These are phyloP conservation scores for Sebastes diploproa DNA, from an alignment of 2,797 vertebrate species.

Conservation along the genomic window DNA sequence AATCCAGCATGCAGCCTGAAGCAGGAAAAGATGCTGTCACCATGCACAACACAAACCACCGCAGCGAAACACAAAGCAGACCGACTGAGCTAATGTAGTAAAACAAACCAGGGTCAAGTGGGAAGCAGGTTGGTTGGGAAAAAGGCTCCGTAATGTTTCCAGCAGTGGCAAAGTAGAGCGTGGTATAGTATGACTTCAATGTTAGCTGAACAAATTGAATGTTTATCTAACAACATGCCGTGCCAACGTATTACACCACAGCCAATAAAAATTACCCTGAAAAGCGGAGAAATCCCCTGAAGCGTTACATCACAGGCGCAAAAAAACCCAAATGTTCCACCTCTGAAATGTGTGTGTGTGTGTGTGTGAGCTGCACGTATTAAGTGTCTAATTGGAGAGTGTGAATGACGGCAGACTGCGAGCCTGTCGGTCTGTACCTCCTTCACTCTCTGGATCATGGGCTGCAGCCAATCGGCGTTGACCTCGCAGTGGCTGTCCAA, in stretches of 20 bases:
- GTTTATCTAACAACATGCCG: conserved; percentile 27
- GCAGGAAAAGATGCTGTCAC: background rate
- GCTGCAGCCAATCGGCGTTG: conserved; percentile 96
- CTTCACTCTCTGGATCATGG: conserved; percentile 96
- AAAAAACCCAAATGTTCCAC: background rate
- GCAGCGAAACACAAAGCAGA: conserved; percentile 7
- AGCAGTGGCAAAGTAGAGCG: background rate
- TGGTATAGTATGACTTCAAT: conserved; percentile 4
- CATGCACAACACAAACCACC: background rate
- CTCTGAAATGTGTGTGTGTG: background rate
- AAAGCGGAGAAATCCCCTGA: conserved; percentile 16
- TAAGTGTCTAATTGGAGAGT: conserved; percentile 25
- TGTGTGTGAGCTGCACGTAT: background rate
- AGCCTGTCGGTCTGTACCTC: conserved; percentile 82
- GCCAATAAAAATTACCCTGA: conserved; percentile 32
- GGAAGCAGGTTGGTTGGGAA: background rate
- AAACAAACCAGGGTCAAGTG: background rate
- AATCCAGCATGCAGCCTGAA: background rate
- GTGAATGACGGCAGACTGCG: conserved; percentile 21
- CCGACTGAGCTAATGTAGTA: background rate
- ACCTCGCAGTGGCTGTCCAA: conserved; percentile 99
- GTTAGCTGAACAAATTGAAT: conserved; percentile 31
- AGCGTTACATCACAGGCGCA: background rate
- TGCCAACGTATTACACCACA: conserved; percentile 34
- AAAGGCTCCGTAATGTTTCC: conserved; percentile 3